These are phyloP conservation scores for Coelopa frigida DNA, from an alignment of 1,140 invertebrate species.

Conservation along the genomic window DNA sequence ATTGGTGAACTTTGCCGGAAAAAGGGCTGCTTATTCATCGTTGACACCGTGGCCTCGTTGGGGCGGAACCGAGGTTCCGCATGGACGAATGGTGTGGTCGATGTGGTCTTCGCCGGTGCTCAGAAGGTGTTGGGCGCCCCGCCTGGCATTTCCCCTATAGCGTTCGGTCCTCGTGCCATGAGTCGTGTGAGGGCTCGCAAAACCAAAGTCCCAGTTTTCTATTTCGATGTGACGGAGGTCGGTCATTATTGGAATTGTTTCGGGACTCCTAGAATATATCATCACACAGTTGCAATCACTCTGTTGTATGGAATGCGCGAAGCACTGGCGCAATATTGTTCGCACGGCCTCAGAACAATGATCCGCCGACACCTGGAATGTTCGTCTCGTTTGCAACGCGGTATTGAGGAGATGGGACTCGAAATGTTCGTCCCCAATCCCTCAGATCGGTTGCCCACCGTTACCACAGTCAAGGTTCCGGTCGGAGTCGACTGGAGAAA, in stretches of 20 bases:
- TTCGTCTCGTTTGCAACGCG: conserved; percentile 56
- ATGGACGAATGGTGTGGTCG: conserved; percentile 72
- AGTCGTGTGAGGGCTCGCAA: conserved; percentile 60
- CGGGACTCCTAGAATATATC: conserved; percentile 44
- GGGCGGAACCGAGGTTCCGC: conserved; percentile 64
- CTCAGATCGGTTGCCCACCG: conserved; percentile 61
- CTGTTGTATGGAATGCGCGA: conserved; percentile 71
- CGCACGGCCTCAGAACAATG: conserved; percentile 62
- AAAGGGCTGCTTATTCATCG: conserved; percentile 60
- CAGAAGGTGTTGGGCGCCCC: conserved; percentile 79
- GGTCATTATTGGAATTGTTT: conserved; percentile 77
- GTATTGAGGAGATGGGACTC: conserved; percentile 57
- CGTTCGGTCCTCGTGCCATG: conserved; percentile 74
- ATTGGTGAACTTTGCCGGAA: conserved; percentile 69
- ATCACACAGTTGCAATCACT: conserved; percentile 62
- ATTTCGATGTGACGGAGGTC: conserved; percentile 65
- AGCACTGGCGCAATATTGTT: conserved; percentile 62
- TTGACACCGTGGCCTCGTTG: conserved; percentile 79
- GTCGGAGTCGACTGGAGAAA: conserved; percentile 58
- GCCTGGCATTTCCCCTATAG: conserved; percentile 78
- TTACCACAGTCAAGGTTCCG: conserved; percentile 69
- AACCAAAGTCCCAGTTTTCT: conserved; percentile 57
- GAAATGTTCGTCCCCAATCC: conserved; percentile 62
- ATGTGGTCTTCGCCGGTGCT: conserved; percentile 73
- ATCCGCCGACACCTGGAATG: conserved; percentile 63